Conservation (phyloP, 2,113 vertebrate genomes). For the Gadus chalcogrammus region DNA sequence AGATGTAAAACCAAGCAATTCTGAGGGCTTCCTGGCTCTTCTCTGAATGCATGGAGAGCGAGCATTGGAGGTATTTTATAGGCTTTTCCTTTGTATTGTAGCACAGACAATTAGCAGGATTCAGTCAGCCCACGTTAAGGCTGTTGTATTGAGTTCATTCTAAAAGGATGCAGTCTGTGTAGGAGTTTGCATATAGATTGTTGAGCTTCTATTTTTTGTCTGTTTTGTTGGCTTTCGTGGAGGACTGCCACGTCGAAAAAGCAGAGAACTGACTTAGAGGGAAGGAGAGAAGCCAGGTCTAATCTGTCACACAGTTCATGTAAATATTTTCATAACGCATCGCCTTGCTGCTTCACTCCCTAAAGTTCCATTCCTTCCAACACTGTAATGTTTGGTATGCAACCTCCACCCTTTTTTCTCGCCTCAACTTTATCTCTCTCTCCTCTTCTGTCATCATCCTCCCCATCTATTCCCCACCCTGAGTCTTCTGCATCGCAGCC, state of each 20-base stretch:
- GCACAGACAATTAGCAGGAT: too few species aligned
- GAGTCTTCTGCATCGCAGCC: not conserved
- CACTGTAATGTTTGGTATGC: not conserved
- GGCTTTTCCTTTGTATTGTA: too few species aligned
- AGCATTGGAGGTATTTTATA: not conserved
- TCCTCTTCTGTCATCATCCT: not conserved
- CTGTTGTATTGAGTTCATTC: too few species aligned
- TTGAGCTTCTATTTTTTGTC: too few species aligned
- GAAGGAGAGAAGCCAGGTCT: slow-evolving; percentile 25
- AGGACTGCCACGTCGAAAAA: slow-evolving; percentile 15
- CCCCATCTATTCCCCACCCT: slow-evolving; percentile 1
- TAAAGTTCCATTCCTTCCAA: slow-evolving; percentile 15
- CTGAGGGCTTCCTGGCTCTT: slow-evolving; percentile 26
- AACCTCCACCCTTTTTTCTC: slow-evolving; percentile 12
- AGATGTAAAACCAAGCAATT: slow-evolving; percentile 44
- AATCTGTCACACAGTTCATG: slow-evolving; percentile 38
- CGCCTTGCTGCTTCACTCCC: slow-evolving; percentile 14
- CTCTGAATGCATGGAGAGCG: slow-evolving; percentile 18
- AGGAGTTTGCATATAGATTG: too few species aligned
- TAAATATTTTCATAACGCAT: slow-evolving; percentile 34
- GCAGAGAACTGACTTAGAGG: slow-evolving; percentile 10
- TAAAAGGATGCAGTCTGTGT: too few species aligned
- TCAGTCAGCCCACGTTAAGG: too few species aligned
- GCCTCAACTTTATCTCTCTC: too few species aligned
- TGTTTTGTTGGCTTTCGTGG: slow-evolving; percentile 14